phyloP scores from a whole-genome alignment of 2,797 vertebrate species.

The Neosilurus hyrtlii region DNA sequence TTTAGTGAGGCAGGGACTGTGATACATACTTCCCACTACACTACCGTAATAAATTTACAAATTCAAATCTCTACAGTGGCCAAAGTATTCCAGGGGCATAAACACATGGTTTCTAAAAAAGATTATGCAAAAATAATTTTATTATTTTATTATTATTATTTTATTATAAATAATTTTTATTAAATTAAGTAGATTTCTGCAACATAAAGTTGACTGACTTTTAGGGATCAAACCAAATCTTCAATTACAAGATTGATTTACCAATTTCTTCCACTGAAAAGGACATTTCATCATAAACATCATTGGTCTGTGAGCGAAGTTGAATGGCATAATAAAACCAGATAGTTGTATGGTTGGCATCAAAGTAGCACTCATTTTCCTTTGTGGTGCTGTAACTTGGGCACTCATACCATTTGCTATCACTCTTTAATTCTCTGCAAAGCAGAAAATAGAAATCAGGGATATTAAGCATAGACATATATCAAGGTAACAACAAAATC shows the following conservation, averaged over 20 bases:
- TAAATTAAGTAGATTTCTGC: neutral
- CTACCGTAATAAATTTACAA: no score
- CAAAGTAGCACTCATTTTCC: constrained; percentile 88
- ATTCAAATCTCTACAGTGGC: neutral
- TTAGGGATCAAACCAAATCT: neutral
- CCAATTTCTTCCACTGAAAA: constrained; percentile 87
- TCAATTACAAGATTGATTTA: constrained; percentile 60
- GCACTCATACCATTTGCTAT: constrained; percentile 81
- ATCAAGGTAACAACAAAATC: neutral
- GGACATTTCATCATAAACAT: constrained; percentile 75
- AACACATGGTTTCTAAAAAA: no score
- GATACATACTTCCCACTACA: no score
- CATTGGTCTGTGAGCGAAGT: constrained; percentile 72
- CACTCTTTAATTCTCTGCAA: constrained; percentile 50
- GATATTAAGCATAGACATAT: neutral
- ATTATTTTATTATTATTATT: no score
- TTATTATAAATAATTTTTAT: no score
- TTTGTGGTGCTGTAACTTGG: constrained; percentile 81
- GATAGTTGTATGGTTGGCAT: constrained; percentile 79
- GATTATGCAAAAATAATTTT: no score
- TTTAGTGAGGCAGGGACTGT: no score
- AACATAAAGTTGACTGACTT: neutral
- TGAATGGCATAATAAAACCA: constrained; percentile 85
- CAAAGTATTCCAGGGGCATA: neutral
- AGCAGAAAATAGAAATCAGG: neutral